Conservation (phyloP, 1,140 invertebrate species). For the Drosophila pectinifera region DNA sequence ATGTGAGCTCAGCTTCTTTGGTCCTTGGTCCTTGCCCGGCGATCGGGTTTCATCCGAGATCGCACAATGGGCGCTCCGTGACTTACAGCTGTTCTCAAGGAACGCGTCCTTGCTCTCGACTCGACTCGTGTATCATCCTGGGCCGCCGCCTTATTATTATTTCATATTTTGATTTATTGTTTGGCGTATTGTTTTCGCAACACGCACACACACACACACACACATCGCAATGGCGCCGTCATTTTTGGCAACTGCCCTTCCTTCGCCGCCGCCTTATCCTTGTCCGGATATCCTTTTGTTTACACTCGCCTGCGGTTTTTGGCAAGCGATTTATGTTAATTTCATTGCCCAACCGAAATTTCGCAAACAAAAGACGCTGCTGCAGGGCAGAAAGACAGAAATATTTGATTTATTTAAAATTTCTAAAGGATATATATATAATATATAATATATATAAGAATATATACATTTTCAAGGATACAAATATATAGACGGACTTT, state of each 20-base stretch:
- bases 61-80: slow-evolving; percentile 63
- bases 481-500: neutral
- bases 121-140: slow-evolving; percentile 47
- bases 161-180: slow-evolving; percentile 83
- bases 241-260: slow-evolving; percentile 35
- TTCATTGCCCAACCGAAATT: slow-evolving; percentile 20
- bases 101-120: slow-evolving; percentile 12
- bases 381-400: neutral
- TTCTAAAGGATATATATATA: neutral
- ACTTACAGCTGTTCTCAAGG: slow-evolving; percentile 67
- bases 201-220: too few species aligned
- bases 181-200: slow-evolving; percentile 75
- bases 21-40: slow-evolving; percentile 25
- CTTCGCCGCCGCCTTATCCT: slow-evolving; percentile 1
- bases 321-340: slow-evolving; percentile 45
- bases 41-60: slow-evolving; percentile 65
- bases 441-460: too few species aligned
- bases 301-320: slow-evolving; percentile 21
- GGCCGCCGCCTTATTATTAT: slow-evolving; percentile 65
- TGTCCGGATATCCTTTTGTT: slow-evolving; percentile 35
- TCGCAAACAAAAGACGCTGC: slow-evolving; percentile 18
- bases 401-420: slow-evolving; percentile 5
- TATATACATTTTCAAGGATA: slow-evolving; percentile 1
- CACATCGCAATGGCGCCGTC: slow-evolving; percentile 27
- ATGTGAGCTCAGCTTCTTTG: neutral